Evolutionary conservation across 2,113 vertebrate genomes (phyloP).

Genomic region (Hirundichthys speculiger): DNA sequence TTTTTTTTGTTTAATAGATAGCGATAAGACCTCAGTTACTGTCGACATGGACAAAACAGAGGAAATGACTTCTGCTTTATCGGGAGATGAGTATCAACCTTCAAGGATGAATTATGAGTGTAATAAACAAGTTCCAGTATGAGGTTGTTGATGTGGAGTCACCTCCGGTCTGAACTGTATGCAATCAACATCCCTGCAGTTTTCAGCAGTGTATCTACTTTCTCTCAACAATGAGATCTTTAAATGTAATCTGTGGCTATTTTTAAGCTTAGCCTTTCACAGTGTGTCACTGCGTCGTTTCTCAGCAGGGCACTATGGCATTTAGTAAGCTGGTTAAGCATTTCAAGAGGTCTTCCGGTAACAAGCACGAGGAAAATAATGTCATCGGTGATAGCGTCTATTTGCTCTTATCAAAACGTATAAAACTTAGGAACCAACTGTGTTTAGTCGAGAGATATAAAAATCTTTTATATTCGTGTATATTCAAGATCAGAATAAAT

Average conservation of each 20-base stretch:
- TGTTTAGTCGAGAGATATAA: no score
- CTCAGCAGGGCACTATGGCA: not conserved
- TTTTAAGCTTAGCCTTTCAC: constrained; percentile 5
- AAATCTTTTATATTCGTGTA: no score
- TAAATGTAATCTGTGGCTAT: not conserved
- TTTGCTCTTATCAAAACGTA: no score
- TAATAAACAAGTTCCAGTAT: not conserved
- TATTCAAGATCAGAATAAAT: no score
- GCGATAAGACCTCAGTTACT: not conserved
- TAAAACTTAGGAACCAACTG: no score
- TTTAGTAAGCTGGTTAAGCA: constrained; percentile 15
- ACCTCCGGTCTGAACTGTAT: not conserved
- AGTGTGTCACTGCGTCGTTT: constrained; percentile 4
- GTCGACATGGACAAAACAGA: not conserved
- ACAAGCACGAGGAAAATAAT: constrained; percentile 25
- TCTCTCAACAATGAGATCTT: not conserved
- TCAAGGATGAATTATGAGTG: not conserved
- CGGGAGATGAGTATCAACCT: not conserved
- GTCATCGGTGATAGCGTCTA: no score
- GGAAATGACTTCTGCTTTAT: not conserved
- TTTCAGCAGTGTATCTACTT: constrained; percentile 10
- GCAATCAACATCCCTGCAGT: not conserved
- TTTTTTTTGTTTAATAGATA: no score
- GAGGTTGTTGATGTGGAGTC: constrained; percentile 1
- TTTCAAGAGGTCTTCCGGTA: constrained; percentile 9